These are phyloP conservation scores for Cataglyphis hispanica DNA, from an alignment of 1,140 invertebrate species.

Conservation along the genomic window DNA sequence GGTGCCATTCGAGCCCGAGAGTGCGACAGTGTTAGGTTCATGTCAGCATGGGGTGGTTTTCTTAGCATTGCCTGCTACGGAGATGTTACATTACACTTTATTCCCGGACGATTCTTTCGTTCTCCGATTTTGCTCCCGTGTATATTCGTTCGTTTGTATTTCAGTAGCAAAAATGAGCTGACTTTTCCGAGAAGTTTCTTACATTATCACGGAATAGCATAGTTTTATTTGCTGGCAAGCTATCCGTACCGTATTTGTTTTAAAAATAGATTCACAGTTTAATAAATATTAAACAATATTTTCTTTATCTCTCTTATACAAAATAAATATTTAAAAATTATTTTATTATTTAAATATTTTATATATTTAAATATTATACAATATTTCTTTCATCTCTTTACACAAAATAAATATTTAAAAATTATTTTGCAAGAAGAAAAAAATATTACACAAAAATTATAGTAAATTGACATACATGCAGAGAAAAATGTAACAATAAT, in stretches of 20 bases:
- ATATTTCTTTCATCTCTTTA: not conserved
- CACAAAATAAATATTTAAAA: not conserved
- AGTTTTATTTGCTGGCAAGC: conserved; percentile 26
- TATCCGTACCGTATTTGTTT: not conserved
- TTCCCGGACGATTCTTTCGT: not conserved
- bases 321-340: not conserved
- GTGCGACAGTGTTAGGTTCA: not conserved
- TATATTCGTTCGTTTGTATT: conserved; percentile 3
- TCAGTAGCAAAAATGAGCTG: conserved; percentile 27
- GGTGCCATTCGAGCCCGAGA: not conserved
- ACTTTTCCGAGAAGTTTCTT: conserved; percentile 15
- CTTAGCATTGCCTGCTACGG: conserved; percentile 9
- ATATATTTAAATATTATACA: not conserved
- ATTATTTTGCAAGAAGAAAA: not conserved
- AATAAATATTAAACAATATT: not conserved
- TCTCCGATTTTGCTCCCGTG: not conserved
- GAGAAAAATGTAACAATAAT: not conserved
- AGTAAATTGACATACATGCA: not conserved
- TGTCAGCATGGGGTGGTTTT: conserved; percentile 20
- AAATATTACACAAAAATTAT: not conserved
- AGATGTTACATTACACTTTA: not conserved
- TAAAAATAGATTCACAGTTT: not conserved
- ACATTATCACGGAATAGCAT: not conserved
- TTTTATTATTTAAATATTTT: too few relatives aligned
- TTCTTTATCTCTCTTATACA: not conserved